Base-by-base conservation (phyloP, 2,113 vertebrate species). In the Grantiella picta region DNA sequence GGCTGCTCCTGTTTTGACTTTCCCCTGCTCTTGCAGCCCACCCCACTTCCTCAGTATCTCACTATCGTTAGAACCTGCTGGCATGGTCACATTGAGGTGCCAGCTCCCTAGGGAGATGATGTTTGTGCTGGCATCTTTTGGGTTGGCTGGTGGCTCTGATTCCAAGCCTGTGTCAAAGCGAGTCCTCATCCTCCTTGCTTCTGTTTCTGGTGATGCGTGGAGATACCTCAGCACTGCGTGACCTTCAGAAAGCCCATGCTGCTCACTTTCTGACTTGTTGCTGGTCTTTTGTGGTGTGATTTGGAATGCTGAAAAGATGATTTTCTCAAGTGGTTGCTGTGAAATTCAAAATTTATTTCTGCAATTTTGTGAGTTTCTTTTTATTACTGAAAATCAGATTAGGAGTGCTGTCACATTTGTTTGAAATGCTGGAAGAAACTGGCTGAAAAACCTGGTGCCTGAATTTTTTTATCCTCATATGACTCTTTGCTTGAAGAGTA, bases 191-290 rank as follows among this genome's bases (percentile, higher is more conserved):
- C 61, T 64, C 77, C 29, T 50, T 44, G 21, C 15, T 76, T 54
- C 44, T 27, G 10, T 50, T 79, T 47, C 24, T 70, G 38, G 13
- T 71, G 49, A 6, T 47, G n/a, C 5, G 1, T 59, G 47, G 33
- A 64, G 69, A 28, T 29, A 10, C 12, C 33, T 72, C 19, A 33
- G 22, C 12, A 7, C 47, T 35, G 29, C 0, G 0, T 20, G 50
- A 61, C 60, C n/a, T 57, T 77, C 63, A 40, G 49, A 60, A 85
- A 87, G 44, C n/a, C 29, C 25, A 16, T 1, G 23, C 29, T 44
- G 50, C 50, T 89, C 1, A 0, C 28, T 44, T 78, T 56, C n/a
- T 29, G 42, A 12, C 28, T 66, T 45, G 5, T 8, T 69, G 12
- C 8, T 66, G 68, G 50, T 59, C 25, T 63, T 59, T 36, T 50